Evolutionary conservation across 2,113 vertebrate species (phyloP).

Genomic region (Phrynosoma blainvillii): DNA sequence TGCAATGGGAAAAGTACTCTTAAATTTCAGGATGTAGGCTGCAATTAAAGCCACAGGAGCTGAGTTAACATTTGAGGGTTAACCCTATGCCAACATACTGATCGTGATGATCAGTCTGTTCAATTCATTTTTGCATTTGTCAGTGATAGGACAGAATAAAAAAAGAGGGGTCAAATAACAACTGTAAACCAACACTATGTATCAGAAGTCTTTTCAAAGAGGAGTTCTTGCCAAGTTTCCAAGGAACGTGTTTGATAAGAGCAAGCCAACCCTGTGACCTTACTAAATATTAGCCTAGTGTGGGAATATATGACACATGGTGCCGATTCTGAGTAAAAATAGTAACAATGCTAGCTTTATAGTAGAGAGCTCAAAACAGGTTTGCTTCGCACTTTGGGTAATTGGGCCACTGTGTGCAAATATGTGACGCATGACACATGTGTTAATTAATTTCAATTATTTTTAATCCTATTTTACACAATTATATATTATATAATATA

Average conservation of each 20-base stretch:
- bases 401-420: slow-evolving; percentile 38
- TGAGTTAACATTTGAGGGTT: too few relatives aligned
- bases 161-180: not conserved
- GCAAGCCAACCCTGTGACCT: slow-evolving; percentile 72
- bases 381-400: slow-evolving; percentile 56
- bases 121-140: not conserved
- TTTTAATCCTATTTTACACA: too few relatives aligned
- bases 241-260: slow-evolving; percentile 83
- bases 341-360: slow-evolving; percentile 67
- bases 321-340: slow-evolving; percentile 61
- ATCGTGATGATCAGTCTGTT: too few relatives aligned
- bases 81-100: not conserved
- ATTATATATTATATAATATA: too few relatives aligned
- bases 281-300: slow-evolving; percentile 68
- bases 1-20: not conserved
- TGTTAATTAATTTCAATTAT: not conserved
- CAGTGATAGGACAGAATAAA: not conserved
- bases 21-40: not conserved
- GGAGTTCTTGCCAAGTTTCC: slow-evolving; percentile 81
- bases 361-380: slow-evolving; percentile 69
- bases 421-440: too few relatives aligned
- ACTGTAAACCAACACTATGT: slow-evolving; percentile 32
- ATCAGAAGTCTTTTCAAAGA: slow-evolving; percentile 48
- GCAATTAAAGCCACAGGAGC: not conserved
- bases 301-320: slow-evolving; percentile 69